Evolutionary conservation across 1,140 invertebrate genomes (phyloP).

Genomic region (Polyergus mexicanus): DNA sequence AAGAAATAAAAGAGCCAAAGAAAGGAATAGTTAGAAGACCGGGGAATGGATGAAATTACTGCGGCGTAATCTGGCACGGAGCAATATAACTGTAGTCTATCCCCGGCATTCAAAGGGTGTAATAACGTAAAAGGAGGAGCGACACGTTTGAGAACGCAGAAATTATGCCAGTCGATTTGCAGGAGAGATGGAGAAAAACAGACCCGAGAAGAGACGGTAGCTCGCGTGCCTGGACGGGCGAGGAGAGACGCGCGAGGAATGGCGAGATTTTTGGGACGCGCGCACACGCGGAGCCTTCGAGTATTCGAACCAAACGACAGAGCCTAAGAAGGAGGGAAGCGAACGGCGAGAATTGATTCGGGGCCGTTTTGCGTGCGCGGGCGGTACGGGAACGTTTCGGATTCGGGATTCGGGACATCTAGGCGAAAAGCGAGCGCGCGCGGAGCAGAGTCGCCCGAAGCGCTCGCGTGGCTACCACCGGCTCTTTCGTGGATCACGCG

Average conservation of each 20-base stretch:
- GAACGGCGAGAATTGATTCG: slow-evolving; percentile 23
- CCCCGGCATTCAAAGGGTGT: slow-evolving; percentile 43
- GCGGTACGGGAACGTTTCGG: slow-evolving; percentile 27
- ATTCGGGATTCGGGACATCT: slow-evolving; percentile 59
- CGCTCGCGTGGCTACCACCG: slow-evolving; percentile 79
- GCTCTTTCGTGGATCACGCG: slow-evolving; percentile 74
- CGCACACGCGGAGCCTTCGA: background rate
- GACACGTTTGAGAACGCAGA: slow-evolving; percentile 52
- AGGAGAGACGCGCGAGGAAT: slow-evolving; percentile 29
- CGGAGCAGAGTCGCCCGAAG: slow-evolving; percentile 77
- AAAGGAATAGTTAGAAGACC: background rate
- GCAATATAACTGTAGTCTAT: slow-evolving; percentile 50
- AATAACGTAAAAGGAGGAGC: slow-evolving; percentile 51
- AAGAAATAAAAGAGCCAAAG: background rate
- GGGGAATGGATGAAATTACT: slow-evolving; percentile 50
- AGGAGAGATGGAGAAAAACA: background rate
- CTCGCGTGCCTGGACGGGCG: slow-evolving; percentile 49
- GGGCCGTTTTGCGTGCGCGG: slow-evolving; percentile 7
- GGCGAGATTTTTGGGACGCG: slow-evolving; percentile 40
- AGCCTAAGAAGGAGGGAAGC: background rate
- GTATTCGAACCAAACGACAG: background rate
- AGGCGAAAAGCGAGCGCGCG: slow-evolving; percentile 70
- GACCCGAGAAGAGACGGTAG: background rate
- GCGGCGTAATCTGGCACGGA: slow-evolving; percentile 27
- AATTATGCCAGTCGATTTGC: slow-evolving; percentile 27